phyloP scores from a whole-genome alignment of 1,140 invertebrate genomes.

The Trichonephila inaurata region DNA sequence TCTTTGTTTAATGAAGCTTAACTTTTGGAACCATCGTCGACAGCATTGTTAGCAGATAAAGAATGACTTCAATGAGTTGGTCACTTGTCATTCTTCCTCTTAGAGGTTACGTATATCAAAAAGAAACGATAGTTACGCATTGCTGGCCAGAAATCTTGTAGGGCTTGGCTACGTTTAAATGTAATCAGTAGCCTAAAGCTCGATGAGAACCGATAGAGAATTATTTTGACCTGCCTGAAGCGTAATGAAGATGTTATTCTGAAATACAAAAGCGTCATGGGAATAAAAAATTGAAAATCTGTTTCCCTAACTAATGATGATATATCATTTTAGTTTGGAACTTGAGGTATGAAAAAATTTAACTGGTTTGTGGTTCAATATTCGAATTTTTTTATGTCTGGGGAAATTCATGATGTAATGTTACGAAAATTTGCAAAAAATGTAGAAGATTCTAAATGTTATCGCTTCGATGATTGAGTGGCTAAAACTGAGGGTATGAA shows the following conservation, averaged over 20 bases:
- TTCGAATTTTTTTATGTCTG: too few species aligned
- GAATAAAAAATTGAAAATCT: too few species aligned
- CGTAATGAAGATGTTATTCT: neutral
- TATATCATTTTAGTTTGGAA: too few species aligned
- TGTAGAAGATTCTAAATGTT: too few species aligned
- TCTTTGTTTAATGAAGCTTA: constrained; percentile 66
- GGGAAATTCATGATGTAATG: too few species aligned
- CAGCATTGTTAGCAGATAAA: constrained; percentile 23
- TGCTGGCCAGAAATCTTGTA: neutral
- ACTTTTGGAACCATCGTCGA: neutral
- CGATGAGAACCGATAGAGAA: neutral
- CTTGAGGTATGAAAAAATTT: too few species aligned
- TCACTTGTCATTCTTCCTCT: neutral
- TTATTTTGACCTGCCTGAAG: neutral
- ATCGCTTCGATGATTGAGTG: too few species aligned
- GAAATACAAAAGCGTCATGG: too few species aligned
- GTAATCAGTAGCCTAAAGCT: neutral
- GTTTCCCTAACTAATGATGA: too few species aligned
- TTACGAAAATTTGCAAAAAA: too few species aligned
- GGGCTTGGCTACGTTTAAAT: neutral
- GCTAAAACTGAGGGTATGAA: too few species aligned
- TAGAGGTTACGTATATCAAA: neutral
- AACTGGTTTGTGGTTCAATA: too few species aligned
- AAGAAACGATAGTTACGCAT: neutral
- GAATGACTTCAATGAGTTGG: neutral